Percentiles rank a stretch among this genome's conserved stretches.
Evolutionary conservation across 2,113 vertebrate species (phyloP).

Genomic region (Crotalus horridus): DNA sequence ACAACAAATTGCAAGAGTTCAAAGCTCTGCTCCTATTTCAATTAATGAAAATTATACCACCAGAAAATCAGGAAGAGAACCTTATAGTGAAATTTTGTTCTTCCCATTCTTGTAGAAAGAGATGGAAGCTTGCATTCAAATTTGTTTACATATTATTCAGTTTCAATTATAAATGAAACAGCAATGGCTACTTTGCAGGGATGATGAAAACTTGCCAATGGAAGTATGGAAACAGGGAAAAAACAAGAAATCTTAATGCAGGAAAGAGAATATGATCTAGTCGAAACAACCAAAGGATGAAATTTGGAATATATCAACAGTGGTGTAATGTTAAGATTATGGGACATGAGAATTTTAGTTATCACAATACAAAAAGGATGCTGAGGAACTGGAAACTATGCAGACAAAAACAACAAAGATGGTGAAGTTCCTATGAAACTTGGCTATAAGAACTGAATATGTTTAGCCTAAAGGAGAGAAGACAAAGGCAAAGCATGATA

Average conservation of each 20-base stretch:
- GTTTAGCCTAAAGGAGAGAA: background rate
- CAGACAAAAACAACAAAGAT: background rate
- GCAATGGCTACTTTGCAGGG: background rate
- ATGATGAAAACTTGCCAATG: background rate
- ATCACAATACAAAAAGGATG: background rate
- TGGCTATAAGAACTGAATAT: background rate
- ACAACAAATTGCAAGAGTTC: background rate
- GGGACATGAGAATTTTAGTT: background rate
- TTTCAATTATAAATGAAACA: background rate
- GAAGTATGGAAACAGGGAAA: background rate
- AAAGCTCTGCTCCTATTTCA: conserved; percentile 1
- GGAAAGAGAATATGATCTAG: background rate
- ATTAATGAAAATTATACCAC: conserved; percentile 1
- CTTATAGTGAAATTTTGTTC: background rate
- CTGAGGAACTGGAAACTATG: background rate
- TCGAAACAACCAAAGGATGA: background rate
- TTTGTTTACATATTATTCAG: background rate
- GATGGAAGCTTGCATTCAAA: background rate
- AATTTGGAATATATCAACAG: background rate
- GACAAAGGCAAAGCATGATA: background rate
- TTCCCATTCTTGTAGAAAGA: background rate
- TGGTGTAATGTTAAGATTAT: background rate
- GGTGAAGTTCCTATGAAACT: background rate
- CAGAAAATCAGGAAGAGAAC: background rate
- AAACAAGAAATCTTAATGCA: background rate